A percentile compares a stretch with the other conserved stretches of the same genome.
These are phyloP conservation scores for Pluvianellus socialis DNA, from an alignment of 2,113 vertebrate genomes.

Conservation along the genomic window DNA sequence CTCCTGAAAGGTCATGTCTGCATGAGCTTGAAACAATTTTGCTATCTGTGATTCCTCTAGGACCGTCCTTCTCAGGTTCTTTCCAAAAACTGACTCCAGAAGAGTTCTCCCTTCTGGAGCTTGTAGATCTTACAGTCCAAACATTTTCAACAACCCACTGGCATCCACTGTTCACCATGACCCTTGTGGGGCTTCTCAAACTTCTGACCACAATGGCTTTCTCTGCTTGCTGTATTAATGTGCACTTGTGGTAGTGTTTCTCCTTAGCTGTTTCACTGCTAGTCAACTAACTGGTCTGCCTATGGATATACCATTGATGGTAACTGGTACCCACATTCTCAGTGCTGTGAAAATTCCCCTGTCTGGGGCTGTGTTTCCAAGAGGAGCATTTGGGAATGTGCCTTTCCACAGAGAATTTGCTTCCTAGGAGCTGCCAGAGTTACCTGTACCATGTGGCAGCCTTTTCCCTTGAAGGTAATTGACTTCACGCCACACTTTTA, in stretches of 20 bases:
- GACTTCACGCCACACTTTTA: not conserved
- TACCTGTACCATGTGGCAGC: not conserved
- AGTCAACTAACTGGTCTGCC: not conserved
- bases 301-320: too few relatives aligned
- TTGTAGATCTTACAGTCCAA: not conserved
- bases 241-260: not conserved
- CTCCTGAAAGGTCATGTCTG: not conserved
- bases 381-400: not conserved
- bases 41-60: not conserved
- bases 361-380: not conserved
- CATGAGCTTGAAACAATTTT: not conserved
- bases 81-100: not conserved
- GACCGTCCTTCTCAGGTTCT: not conserved
- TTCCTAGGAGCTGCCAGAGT: not conserved
- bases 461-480: not conserved
- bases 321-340: not conserved
- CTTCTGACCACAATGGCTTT: not conserved
- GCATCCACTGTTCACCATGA: accelerated
- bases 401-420: not conserved
- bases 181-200: not conserved
- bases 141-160: not conserved
- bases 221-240: not conserved
- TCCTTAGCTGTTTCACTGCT: not conserved
- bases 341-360: not conserved
- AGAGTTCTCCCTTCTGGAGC: not conserved